These are phyloP conservation scores for Cheilosia pagana DNA, from an alignment of 2,888 invertebrate genomes.

Conservation along the genomic window DNA sequence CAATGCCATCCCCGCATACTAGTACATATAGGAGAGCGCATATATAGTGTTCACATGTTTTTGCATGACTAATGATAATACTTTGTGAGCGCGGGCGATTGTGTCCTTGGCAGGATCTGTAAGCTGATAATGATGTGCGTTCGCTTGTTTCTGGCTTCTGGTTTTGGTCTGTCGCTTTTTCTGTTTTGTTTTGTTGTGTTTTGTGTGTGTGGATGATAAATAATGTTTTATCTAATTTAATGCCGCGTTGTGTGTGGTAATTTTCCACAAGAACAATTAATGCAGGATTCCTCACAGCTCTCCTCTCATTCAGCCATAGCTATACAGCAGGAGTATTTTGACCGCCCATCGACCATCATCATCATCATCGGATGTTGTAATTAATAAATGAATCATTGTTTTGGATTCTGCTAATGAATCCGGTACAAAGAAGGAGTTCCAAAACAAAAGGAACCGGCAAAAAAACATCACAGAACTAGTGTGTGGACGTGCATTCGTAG, in stretches of 20 bases:
- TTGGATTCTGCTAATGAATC: slow-evolving; percentile 64
- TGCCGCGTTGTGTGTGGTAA: slow-evolving; percentile 67
- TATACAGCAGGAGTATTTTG: slow-evolving; percentile 23
- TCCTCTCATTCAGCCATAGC: not conserved
- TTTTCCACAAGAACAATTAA: slow-evolving; percentile 71
- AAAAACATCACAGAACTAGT: slow-evolving; percentile 21
- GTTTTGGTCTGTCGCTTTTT: slow-evolving; percentile 25
- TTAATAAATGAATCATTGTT: slow-evolving; percentile 73
- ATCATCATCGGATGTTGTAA: slow-evolving; percentile 59
- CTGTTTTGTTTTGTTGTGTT: not conserved
- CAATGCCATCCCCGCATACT: not conserved
- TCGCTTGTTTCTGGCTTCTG: slow-evolving; percentile 65
- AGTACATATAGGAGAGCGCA: not conserved
- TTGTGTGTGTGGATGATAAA: slow-evolving; percentile 67
- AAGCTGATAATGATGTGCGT: slow-evolving; percentile 75
- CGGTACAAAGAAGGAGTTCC: slow-evolving; percentile 28
- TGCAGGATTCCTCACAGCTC: slow-evolving; percentile 23
- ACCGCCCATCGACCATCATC: slow-evolving; percentile 46
- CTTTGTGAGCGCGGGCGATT: slow-evolving; percentile 63
- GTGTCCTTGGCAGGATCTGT: slow-evolving; percentile 74
- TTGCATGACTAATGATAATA: slow-evolving; percentile 73
- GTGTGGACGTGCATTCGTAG: not conserved
- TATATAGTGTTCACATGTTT: slow-evolving; percentile 31
- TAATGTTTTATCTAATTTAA: slow-evolving; percentile 74
- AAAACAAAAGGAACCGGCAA: slow-evolving; percentile 6